Evolutionary conservation across 92 coral and sea anemone genomes (phyloP).

Genomic region (Montipora capitata): DNA sequence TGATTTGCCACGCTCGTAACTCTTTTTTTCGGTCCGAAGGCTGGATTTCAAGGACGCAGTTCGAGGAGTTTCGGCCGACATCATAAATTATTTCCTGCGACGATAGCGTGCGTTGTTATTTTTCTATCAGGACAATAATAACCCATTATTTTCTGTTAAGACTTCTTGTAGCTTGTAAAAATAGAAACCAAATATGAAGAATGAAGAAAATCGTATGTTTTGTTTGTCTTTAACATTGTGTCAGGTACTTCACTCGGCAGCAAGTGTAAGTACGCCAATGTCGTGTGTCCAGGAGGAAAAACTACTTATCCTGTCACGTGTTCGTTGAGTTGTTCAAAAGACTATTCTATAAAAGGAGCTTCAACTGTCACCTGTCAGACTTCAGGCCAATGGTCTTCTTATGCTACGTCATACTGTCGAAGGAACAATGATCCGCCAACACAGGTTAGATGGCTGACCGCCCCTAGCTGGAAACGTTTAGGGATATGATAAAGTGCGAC

Average conservation of each 20-base stretch:
- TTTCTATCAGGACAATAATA: no score
- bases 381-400: slow-evolving; percentile 90
- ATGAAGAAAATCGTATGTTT: background rate
- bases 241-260: slow-evolving; percentile 87
- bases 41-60: no score
- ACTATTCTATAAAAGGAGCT: slow-evolving; percentile 88
- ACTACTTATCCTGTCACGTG: slow-evolving; percentile 94
- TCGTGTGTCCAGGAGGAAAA: slow-evolving; percentile 89
- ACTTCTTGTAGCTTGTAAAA: no score
- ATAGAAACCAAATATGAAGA: no score
- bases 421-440: slow-evolving; percentile 96
- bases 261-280: slow-evolving; percentile 84
- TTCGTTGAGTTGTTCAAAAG: slow-evolving; percentile 81
- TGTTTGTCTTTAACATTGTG: background rate
- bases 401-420: slow-evolving; percentile 89
- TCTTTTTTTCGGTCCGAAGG: no score
- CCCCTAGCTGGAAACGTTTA: background rate
- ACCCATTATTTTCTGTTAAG: no score
- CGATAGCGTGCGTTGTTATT: no score
- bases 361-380: slow-evolving; percentile 93
- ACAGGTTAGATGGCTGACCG: slow-evolving; percentile 65
- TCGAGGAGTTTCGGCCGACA: no score
- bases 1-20: no score
- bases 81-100: no score
- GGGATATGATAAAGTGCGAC: no score